Evolutionary conservation across 2,113 vertebrate species (phyloP), one percentile per base, ranked within the genome.

Genomic region (Indicator maculatus): DNA sequence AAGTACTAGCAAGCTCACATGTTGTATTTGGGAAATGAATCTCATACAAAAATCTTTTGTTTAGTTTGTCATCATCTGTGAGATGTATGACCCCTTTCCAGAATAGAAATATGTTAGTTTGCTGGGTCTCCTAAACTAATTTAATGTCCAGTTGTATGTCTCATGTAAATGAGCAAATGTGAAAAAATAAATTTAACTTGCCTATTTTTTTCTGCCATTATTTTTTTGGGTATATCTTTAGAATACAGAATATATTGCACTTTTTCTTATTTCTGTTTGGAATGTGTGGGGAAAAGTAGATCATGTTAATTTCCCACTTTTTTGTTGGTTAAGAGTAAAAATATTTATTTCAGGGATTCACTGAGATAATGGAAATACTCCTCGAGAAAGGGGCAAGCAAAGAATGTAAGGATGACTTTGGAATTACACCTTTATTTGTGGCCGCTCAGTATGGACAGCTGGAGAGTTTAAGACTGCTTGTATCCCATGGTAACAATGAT

Each of bases 341-440:
- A 24, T 69, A 59, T 77, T 71, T 96, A 28, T 97, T 93, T 83
- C 77, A 99, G 99, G 98, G 97, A 88, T 97, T 97, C 90, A 86
- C 95, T 28, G 98, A 98, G 23, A 98, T 99, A 59, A 97, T 99
- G 94, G 88, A 95, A 26, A 94, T 98, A 31, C 98, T 99, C n/a
- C 97, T 98, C 72, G 94, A 93, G 10, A 89, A 97, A 69, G 97
- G 98, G 58, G 98, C 98, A 39, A 61, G 97, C 93, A 98, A 97
- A 80, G 99, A 99, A 93, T 98, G 97, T 28, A 73, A 93, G 9
- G 99, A 99, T 88, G 99, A 99, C 96, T 98, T 99, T 95, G 96
- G 96, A 66, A 99, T 99, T 89, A 98, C 99, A 2, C 98, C 99
- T 30, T 94, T 99, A 63, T 99, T 99, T 95, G 95, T 99, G 96